Evolutionary conservation across 2,888 invertebrate genomes (phyloP).

Genomic region (Ectemnius cavifrons): DNA sequence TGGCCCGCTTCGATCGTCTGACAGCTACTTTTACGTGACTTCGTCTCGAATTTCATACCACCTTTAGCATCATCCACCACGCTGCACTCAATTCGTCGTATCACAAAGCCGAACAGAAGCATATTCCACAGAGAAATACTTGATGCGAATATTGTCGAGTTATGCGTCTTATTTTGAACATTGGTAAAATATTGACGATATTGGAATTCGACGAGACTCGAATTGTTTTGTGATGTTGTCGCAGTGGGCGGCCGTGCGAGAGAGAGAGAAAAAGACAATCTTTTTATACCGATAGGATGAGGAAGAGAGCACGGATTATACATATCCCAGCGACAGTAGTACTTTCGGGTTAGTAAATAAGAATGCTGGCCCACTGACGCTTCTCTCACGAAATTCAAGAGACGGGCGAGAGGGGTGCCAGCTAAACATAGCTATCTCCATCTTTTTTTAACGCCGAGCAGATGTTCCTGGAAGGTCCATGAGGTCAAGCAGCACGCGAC

Average conservation of each 20-base stretch:
- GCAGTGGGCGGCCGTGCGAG: too few relatives aligned
- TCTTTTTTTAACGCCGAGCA: slow-evolving; percentile 6
- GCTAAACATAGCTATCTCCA: slow-evolving; percentile 20
- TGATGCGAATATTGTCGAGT: background rate
- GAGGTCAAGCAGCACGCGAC: slow-evolving; percentile 23
- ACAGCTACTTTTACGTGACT: background rate
- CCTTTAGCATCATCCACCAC: slow-evolving; percentile 51
- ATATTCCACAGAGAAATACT: background rate
- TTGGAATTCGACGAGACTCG: too few relatives aligned
- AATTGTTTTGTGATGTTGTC: too few relatives aligned
- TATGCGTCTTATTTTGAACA: background rate
- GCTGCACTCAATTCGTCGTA: background rate
- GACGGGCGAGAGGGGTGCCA: slow-evolving; percentile 5
- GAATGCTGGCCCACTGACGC: slow-evolving; percentile 16
- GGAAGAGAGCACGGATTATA: too few relatives aligned
- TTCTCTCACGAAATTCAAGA: slow-evolving; percentile 3
- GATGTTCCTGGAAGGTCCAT: slow-evolving; percentile 28
- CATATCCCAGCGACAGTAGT: too few relatives aligned
- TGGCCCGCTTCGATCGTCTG: too few relatives aligned
- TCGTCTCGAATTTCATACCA: slow-evolving; percentile 58
- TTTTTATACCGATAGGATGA: too few relatives aligned
- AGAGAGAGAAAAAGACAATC: too few relatives aligned
- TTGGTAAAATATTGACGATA: too few relatives aligned
- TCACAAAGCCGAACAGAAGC: background rate
- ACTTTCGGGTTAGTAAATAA: slow-evolving; percentile 7